phyloP scores from a whole-genome alignment of 2,113 vertebrate species.

The Sclerurus mexicanus region DNA sequence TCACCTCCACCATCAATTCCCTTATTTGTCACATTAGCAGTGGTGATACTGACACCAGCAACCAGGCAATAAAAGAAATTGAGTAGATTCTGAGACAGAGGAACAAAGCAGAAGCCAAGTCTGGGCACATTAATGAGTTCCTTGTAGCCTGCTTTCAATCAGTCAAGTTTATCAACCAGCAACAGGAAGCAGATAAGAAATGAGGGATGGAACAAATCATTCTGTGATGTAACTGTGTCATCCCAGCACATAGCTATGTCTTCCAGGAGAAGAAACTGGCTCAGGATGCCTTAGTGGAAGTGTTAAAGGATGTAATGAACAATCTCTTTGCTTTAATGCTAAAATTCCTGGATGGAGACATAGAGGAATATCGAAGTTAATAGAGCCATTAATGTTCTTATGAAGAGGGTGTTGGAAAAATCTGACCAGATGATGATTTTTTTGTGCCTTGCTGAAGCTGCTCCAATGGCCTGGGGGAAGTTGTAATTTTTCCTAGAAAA shows the following conservation, averaged over 20 bases:
- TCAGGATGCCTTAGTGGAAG: constrained; percentile 77
- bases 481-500: constrained; percentile 80
- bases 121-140: constrained; percentile 85
- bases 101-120: constrained; percentile 80
- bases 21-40: constrained; percentile 82
- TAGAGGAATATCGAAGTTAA: constrained; percentile 78
- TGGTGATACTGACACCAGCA: constrained; percentile 82
- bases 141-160: constrained; percentile 85
- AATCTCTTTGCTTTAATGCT: constrained; percentile 79
- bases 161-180: constrained; percentile 81
- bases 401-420: constrained; percentile 78
- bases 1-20: constrained; percentile 81
- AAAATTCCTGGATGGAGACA: constrained; percentile 74
- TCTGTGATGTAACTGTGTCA: constrained; percentile 82
- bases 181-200: constrained; percentile 81
- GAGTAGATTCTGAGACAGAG: constrained; percentile 81
- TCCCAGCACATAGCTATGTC: constrained; percentile 74
- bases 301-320: constrained; percentile 82
- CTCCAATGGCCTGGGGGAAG: constrained; percentile 74
- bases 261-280: constrained; percentile 79
- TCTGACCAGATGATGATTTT: constrained; percentile 79
- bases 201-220: constrained; percentile 80
- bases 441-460: constrained; percentile 79
- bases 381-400: constrained; percentile 77
- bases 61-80: constrained; percentile 79